These are phyloP conservation scores for Lasaia peninsularis DNA, from an alignment of 1,140 invertebrate species.

Conservation along the genomic window DNA sequence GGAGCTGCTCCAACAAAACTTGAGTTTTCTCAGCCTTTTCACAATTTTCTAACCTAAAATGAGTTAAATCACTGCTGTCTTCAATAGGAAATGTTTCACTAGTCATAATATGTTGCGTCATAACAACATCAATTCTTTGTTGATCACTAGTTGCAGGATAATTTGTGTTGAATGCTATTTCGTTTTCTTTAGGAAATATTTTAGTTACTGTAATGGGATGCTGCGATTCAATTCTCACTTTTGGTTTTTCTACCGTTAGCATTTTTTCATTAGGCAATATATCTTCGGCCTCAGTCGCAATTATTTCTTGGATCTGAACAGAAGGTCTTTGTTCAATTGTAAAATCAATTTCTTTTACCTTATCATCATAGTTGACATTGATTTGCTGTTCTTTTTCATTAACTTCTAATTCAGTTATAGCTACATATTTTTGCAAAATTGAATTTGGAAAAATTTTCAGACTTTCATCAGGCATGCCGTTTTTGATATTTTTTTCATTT, in stretches of 20 bases:
- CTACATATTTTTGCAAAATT: constrained; percentile 35
- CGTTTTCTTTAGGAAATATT: constrained; percentile 43
- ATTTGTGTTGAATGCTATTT: constrained; percentile 28
- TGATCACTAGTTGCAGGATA: constrained; percentile 19
- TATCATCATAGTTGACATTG: constrained; percentile 16
- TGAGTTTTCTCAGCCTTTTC: constrained; percentile 34
- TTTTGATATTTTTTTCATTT: constrained; percentile 21
- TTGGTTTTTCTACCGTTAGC: constrained; percentile 30
- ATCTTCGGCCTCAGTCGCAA: constrained; percentile 36
- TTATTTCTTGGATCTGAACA: constrained; percentile 44
- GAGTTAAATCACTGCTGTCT: constrained; percentile 27
- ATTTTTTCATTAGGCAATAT: constrained; percentile 16
- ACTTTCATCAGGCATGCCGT: constrained; percentile 14
- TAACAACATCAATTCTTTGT: constrained; percentile 48
- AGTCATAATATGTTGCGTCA: constrained; percentile 54
- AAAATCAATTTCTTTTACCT: constrained; percentile 23
- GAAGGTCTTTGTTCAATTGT: constrained; percentile 34
- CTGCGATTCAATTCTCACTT: constrained; percentile 40
- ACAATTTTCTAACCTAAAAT: constrained; percentile 20
- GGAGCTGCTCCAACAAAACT: constrained; percentile 33
- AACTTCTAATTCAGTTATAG: constrained; percentile 35
- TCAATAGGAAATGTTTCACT: constrained; percentile 51
- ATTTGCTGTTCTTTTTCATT: constrained; percentile 40
- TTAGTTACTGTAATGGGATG: constrained; percentile 45
- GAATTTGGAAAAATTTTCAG: constrained; percentile 22